phyloP scores from a whole-genome alignment of 2,797 vertebrate species.

The Brachyrhaphis roseni region DNA sequence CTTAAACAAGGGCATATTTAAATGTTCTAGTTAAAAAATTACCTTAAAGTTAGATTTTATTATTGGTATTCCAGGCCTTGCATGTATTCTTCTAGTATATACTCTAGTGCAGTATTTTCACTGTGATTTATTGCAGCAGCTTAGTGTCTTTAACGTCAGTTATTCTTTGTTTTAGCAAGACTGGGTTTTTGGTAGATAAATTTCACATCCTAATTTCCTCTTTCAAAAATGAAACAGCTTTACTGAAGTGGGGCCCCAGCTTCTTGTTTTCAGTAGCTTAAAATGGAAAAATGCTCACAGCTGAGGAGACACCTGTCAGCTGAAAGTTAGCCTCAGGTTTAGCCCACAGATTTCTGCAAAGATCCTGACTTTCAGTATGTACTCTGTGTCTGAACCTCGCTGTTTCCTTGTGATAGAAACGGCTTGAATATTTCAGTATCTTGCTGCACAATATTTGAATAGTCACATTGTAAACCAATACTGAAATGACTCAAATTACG shows the following conservation, averaged over 20 bases:
- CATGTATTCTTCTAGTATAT: background rate
- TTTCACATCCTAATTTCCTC: conserved; percentile 5
- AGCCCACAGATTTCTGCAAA: background rate
- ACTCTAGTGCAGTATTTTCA: background rate
- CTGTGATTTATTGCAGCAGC: background rate
- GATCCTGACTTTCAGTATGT: background rate
- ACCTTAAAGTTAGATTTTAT: background rate
- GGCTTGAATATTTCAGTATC: too few relatives aligned
- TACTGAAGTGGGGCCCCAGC: background rate
- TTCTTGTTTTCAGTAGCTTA: conserved; percentile 18
- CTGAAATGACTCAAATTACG: background rate
- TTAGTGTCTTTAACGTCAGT: background rate
- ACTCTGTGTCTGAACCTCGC: background rate
- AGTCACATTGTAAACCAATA: background rate
- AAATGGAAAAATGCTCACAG: conserved; percentile 16
- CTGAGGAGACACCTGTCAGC: conserved; percentile 37
- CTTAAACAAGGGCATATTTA: background rate
- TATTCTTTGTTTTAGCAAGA: background rate
- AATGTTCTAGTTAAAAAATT: background rate
- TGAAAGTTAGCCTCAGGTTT: conserved; percentile 6
- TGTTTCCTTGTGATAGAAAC: background rate
- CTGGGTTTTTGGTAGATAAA: background rate
- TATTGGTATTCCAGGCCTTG: background rate
- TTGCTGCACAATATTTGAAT: background rate
- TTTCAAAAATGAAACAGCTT: conserved; percentile 1